These are phyloP conservation scores for Centruroides vittatus DNA, from an alignment of 1,140 invertebrate genomes.

Conservation along the genomic window DNA sequence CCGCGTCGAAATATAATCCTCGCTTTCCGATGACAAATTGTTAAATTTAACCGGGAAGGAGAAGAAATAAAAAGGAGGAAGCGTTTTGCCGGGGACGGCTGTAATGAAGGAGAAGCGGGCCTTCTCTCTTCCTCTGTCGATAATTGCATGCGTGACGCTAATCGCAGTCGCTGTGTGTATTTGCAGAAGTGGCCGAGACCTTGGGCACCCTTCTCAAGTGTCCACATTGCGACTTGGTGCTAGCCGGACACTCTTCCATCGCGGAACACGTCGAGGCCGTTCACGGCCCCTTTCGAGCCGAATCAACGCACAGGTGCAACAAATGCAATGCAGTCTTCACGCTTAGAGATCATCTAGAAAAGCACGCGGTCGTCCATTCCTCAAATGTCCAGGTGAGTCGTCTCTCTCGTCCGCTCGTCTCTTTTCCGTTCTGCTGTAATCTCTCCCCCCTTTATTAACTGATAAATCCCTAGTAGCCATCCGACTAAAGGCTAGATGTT, in stretches of 20 bases:
- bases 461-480: neutral
- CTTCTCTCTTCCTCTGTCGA: neutral
- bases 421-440: neutral
- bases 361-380: slow-evolving; percentile 62
- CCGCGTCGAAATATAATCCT: too few relatives aligned
- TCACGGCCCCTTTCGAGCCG: slow-evolving; percentile 22
- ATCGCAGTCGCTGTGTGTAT: neutral
- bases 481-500: neutral
- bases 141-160: too few relatives aligned
- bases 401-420: neutral
- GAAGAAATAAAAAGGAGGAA: too few relatives aligned
- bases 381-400: slow-evolving; percentile 53
- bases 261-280: slow-evolving; percentile 46
- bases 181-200: slow-evolving; percentile 3
- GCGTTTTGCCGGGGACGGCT: too few relatives aligned
- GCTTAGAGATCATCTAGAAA: slow-evolving; percentile 60
- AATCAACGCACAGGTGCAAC: slow-evolving; percentile 38
- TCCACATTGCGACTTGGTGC: slow-evolving; percentile 44
- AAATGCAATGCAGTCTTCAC: slow-evolving; percentile 65
- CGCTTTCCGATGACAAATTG: too few relatives aligned
- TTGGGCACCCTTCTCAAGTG: slow-evolving; percentile 30
- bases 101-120: neutral
- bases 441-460: neutral
- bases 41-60: too few relatives aligned
- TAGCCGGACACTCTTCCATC: slow-evolving; percentile 28